Evolutionary conservation across 2,888 invertebrate species (phyloP).

Genomic region (Zygothrica quintamaculata): DNA sequence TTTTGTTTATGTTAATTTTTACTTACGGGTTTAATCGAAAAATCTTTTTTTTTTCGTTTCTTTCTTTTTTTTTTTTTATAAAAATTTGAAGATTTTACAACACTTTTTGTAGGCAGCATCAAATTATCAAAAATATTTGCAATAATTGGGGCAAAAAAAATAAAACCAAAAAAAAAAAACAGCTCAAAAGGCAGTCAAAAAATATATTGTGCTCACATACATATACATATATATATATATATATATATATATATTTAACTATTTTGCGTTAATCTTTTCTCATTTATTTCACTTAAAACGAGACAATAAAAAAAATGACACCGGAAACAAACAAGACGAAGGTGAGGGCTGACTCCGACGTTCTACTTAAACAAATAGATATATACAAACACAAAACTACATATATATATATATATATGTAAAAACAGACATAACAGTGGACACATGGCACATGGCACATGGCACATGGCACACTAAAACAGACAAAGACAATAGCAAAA

Average conservation of each 20-base stretch:
- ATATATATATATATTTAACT: background rate
- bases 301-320: conserved; percentile 33
- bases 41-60: no score
- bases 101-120: no score
- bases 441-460: background rate
- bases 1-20: no score
- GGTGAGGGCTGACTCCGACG: conserved; percentile 44
- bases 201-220: no score
- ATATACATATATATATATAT: no score
- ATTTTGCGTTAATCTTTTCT: conserved; percentile 8
- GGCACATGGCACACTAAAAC: background rate
- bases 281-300: conserved; percentile 16
- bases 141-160: no score
- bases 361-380: conserved; percentile 37
- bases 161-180: no score
- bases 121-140: no score
- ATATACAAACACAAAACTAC: background rate
- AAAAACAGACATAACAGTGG: background rate
- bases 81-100: background rate
- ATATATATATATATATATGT: background rate
- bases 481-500: background rate
- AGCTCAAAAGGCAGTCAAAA: background rate
- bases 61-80: no score
- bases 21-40: no score
- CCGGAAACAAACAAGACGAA: conserved; percentile 41